These are phyloP conservation scores for Microtus richardsoni DNA, from an alignment of 2,113 vertebrate species.

Conservation along the genomic window DNA sequence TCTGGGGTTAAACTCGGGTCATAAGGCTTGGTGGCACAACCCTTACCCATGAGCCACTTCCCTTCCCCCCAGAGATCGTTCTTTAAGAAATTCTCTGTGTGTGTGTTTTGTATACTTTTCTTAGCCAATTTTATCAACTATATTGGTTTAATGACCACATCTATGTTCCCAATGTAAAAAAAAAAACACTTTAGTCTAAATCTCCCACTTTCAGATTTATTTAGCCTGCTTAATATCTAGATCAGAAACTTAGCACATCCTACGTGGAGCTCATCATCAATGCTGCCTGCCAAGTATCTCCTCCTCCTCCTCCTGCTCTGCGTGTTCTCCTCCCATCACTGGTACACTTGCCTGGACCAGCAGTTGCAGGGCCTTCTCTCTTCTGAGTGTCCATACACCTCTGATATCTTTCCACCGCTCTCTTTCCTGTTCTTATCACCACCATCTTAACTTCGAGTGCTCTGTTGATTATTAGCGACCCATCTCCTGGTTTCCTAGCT, in stretches of 20 bases:
- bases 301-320: not conserved
- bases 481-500: not conserved
- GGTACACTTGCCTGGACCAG: not conserved
- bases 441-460: not conserved
- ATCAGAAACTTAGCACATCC: slow-evolving; percentile 11
- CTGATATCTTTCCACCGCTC: not conserved
- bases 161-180: not conserved
- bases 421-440: not conserved
- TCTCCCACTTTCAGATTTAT: slow-evolving; percentile 7
- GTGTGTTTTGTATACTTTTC: not conserved
- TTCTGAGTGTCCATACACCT: not conserved
- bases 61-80: not conserved
- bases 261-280: not conserved
- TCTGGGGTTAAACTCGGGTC: not conserved
- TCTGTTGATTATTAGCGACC: slow-evolving; percentile 24
- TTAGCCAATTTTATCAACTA: slow-evolving; percentile 7
- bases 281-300: not conserved
- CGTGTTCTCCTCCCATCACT: not conserved
- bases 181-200: slow-evolving; percentile 11
- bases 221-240: slow-evolving; percentile 53
- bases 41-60: not conserved
- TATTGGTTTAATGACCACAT: slow-evolving; percentile 3
- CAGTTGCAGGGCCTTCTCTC: not conserved
- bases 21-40: not conserved
- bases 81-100: not conserved